Conservation (phyloP, 1,140 invertebrate species). For the Drosophila ironensis region DNA sequence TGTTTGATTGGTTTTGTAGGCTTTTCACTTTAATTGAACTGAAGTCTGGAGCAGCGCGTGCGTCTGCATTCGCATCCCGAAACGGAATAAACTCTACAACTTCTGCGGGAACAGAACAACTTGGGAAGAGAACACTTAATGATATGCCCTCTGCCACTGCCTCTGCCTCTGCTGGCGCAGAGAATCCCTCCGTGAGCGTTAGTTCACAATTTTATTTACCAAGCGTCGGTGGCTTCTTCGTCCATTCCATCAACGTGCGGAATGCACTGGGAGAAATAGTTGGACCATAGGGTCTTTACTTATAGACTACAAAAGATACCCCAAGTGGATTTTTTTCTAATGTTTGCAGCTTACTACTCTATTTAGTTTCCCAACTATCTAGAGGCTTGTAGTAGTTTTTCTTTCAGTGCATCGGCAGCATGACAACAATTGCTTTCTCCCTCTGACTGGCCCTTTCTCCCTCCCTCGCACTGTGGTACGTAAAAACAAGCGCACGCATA, state of each 20-base stretch:
- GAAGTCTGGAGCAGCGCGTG: constrained; percentile 56
- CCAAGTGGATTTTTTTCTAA: no score
- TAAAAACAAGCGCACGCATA: constrained; percentile 19
- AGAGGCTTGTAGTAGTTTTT: no score
- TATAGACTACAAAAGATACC: no score
- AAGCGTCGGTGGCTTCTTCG: constrained; percentile 44
- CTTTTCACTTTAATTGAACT: constrained; percentile 29
- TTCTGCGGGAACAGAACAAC: constrained; percentile 77
- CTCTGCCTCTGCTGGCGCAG: constrained; percentile 18
- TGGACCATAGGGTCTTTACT: no score
- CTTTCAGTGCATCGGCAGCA: constrained; percentile 36
- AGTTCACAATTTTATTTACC: constrained; percentile 52
- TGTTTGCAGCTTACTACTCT: no score
- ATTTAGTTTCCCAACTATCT: no score
- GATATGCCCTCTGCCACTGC: constrained; percentile 14
- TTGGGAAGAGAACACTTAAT: constrained; percentile 29
- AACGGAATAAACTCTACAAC: constrained; percentile 82
- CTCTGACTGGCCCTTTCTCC: constrained; percentile 21
- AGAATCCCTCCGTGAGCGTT: constrained; percentile 68
- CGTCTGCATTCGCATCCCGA: constrained; percentile 80
- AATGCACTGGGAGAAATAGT: not conserved
- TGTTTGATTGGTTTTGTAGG: no score
- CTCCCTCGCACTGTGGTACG: not conserved
- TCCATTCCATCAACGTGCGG: constrained; percentile 46
- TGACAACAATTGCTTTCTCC: constrained; percentile 41